Evolutionary conservation across 2,113 vertebrate species (phyloP).

Genomic region (Brienomyrus brachyistius): DNA sequence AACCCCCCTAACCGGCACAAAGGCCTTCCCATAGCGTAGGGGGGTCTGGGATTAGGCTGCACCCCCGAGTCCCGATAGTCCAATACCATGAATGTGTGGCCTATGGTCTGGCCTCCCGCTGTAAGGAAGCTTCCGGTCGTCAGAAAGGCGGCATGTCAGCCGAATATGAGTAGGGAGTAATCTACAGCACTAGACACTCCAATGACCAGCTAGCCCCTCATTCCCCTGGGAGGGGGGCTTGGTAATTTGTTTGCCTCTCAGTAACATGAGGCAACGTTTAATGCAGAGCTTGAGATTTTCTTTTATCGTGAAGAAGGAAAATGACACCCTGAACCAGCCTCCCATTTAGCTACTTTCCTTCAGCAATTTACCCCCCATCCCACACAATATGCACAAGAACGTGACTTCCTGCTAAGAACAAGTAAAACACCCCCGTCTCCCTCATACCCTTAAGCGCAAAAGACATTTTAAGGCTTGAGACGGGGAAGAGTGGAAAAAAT

Average conservation of each 20-base stretch:
- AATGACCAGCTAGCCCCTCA: background rate
- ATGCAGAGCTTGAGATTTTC: background rate
- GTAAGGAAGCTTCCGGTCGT: conserved; percentile 40
- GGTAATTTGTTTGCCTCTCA: background rate
- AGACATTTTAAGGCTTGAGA: background rate
- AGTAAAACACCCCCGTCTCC: background rate
- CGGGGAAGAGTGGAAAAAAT: background rate
- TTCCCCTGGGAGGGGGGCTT: background rate
- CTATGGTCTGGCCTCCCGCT: conserved; percentile 38
- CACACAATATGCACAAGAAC: background rate
- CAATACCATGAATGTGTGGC: conserved; percentile 45
- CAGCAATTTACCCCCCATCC: background rate
- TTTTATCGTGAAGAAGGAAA: background rate
- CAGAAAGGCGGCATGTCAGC: conserved; percentile 46
- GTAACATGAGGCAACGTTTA: background rate
- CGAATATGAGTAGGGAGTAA: background rate
- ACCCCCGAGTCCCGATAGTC: conserved; percentile 44
- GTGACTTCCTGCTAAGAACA: background rate
- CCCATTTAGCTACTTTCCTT: background rate
- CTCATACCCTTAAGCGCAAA: background rate
- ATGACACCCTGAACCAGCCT: background rate
- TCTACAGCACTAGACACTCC: background rate
- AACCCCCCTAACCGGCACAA: conserved; percentile 52
- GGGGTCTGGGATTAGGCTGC: conserved; percentile 48
- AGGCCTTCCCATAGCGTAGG: conserved; percentile 33